These are phyloP conservation scores for Bos indicus DNA, from an alignment of 2,113 vertebrate genomes.

Conservation along the genomic window DNA sequence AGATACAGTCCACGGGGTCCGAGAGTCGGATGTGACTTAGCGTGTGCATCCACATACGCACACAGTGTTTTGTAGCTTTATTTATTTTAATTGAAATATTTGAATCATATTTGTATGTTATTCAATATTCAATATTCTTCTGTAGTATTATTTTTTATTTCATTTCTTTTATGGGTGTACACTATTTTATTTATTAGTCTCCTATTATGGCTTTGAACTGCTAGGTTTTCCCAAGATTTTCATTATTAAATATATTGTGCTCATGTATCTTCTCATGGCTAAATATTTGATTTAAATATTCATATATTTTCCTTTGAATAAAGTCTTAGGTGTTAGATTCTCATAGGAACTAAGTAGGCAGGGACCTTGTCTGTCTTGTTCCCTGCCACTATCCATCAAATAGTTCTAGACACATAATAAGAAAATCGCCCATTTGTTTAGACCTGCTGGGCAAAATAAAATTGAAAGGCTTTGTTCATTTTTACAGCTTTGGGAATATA, in stretches of 20 bases:
- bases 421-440: background rate
- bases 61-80: background rate
- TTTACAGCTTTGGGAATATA: background rate
- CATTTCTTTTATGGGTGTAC: background rate
- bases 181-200: background rate
- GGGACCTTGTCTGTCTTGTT: background rate
- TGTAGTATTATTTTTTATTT: background rate
- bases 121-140: background rate
- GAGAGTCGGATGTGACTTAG: background rate
- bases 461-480: background rate
- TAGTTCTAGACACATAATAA: background rate
- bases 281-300: background rate
- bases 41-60: rapidly evolving
- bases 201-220: background rate
- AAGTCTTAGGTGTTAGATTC: background rate
- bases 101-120: background rate
- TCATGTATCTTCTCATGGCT: background rate
- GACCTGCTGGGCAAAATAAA: background rate
- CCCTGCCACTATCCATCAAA: background rate
- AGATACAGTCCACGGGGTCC: background rate
- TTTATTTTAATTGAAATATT: background rate
- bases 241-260: background rate
- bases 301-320: background rate
- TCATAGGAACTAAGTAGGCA: background rate
- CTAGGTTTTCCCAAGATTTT: background rate